Evolutionary conservation across 2,888 invertebrate genomes (phyloP), one percentile per base, ranked within the genome.

Genomic region (Barypeithes pellucidus): DNA sequence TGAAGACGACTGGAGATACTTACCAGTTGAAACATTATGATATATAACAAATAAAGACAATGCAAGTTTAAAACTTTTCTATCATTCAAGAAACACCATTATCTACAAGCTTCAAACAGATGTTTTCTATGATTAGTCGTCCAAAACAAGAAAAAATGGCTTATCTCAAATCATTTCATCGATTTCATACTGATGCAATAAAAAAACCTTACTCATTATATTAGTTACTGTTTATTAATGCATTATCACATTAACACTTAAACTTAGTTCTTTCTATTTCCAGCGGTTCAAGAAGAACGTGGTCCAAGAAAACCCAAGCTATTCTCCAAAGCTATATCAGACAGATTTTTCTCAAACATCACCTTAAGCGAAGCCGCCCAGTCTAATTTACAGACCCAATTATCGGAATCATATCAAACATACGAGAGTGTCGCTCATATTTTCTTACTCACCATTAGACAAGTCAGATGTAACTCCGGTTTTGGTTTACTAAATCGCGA

Each of bases 251-350:
- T 45, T 45, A 14, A 45, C 3, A 14, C 2, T 3, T 45, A 14
- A 45, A 45, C 2, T 45, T 9, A 12, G 2, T 22, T 47, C 8
- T 33, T 47, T 68, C 29, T 45, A 5, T 66, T 33, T 60, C 1
- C 33, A 93, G 95, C 95, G 16, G 95, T 95, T 0, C 95, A 95
- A 86, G 93, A 94, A 83, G 95, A 95, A 84, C 88, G 95, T 67
- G 95, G 95, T 0, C 95, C 95, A 0, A 87, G 95, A 68, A 90
- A 89, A 83, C 79, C 85, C 54, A 82, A 86, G 82, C 73, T 77
- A 43, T 33, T 61, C 7, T 45, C 62, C 20, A 76, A 60, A 29
- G 50, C 67, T 63, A 52, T 71, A 9, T 71, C 61, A 0, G 73
- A 76, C 57, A 72, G 43, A 59, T 22, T 54, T n/a, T 33, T 41